Percentiles rank a stretch among this genome's conserved stretches.
Conservation (phyloP, 2,888 invertebrate genomes). For the Axea sp. region DNA sequence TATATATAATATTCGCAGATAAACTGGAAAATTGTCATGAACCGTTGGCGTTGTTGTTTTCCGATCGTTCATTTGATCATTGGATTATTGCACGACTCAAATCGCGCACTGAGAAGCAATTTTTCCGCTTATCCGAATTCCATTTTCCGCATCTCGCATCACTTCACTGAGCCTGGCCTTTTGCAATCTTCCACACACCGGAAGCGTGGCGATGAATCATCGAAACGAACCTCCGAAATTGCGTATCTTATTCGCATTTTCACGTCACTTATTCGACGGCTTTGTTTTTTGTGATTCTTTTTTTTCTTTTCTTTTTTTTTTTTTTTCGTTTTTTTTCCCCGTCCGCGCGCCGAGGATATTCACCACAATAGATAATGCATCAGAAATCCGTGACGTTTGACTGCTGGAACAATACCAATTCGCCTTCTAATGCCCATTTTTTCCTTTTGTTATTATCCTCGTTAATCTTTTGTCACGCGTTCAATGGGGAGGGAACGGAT, state of each 20-base stretch:
- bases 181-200: too few relatives aligned
- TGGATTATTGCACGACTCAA: too few relatives aligned
- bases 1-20: too few relatives aligned
- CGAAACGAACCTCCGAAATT: constrained; percentile 8
- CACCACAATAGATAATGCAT: constrained; percentile 61
- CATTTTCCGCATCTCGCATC: too few relatives aligned
- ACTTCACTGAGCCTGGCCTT: too few relatives aligned
- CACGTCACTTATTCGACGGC: constrained; percentile 27
- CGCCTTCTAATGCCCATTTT: constrained; percentile 62
- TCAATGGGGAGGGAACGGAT: constrained; percentile 51
- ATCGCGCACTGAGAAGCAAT: too few relatives aligned
- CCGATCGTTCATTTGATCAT: too few relatives aligned
- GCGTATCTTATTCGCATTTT: constrained; percentile 32
- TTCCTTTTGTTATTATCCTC: constrained; percentile 49
- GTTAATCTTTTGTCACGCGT: constrained; percentile 47
- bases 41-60: too few relatives aligned
- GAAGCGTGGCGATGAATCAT: constrained; percentile 30
- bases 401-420: constrained; percentile 63
- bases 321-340: too few relatives aligned
- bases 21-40: too few relatives aligned
- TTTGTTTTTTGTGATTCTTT: constrained; percentile 34
- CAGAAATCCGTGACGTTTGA: constrained; percentile 61
- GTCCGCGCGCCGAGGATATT: neutral
- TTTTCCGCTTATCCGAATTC: too few relatives aligned
- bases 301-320: too few relatives aligned